These are phyloP conservation scores for Himalopsyche phryganea DNA, from an alignment of 1,140 invertebrate genomes.

Conservation along the genomic window DNA sequence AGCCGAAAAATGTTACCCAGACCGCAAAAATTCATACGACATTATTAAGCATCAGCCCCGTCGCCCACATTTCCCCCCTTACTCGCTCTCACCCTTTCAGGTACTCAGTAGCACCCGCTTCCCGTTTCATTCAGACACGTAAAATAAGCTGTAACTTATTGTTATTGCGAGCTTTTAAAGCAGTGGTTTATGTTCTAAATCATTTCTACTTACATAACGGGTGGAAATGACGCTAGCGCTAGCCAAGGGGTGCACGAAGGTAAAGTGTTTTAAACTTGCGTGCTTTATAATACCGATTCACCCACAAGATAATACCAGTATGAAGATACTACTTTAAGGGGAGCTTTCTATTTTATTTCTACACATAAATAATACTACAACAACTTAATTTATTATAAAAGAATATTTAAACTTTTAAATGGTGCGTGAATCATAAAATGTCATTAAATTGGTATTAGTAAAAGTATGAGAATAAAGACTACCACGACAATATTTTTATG, in stretches of 20 bases:
- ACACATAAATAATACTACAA: too few species aligned
- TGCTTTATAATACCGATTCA: constrained; percentile 2
- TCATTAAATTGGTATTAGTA: too few species aligned
- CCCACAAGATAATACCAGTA: too few species aligned
- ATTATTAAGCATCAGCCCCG: constrained; percentile 1
- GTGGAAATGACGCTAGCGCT: constrained; percentile 14
- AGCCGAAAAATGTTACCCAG: too few species aligned
- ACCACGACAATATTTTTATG: too few species aligned
- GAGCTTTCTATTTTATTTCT: too few species aligned
- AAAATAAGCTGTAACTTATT: constrained; percentile 37
- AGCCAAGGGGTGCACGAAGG: constrained; percentile 6
- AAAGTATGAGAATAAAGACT: too few species aligned
- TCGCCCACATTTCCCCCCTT: neutral
- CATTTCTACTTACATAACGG: constrained; percentile 34
- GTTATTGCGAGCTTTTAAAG: constrained; percentile 36
- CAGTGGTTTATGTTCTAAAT: constrained; percentile 35
- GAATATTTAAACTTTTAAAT: too few species aligned
- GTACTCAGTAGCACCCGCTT: constrained; percentile 9
- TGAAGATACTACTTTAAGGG: too few species aligned
- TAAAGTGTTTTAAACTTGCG: neutral
- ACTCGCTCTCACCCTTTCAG: neutral
- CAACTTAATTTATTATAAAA: too few species aligned
- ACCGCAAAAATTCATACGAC: neutral
- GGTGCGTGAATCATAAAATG: too few species aligned
- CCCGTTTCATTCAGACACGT: constrained; percentile 34